Evolutionary conservation across 2,113 vertebrate genomes (phyloP).

Genomic region (Canis aureus): DNA sequence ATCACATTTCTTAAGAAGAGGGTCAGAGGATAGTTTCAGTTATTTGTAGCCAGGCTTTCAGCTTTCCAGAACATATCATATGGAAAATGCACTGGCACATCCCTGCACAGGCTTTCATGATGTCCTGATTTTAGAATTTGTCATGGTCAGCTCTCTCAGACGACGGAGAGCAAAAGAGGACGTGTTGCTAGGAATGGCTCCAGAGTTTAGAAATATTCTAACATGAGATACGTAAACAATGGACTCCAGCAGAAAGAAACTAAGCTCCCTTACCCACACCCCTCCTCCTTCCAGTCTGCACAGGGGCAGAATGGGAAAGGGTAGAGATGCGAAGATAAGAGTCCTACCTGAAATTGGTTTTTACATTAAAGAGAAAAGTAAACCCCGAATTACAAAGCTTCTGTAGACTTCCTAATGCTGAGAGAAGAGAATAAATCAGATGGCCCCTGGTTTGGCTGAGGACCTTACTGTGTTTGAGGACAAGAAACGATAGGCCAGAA

Average conservation of each 20-base stretch:
- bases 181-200: background rate
- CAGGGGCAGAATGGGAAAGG: background rate
- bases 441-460: background rate
- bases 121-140: background rate
- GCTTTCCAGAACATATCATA: background rate
- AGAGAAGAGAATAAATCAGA: background rate
- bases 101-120: background rate
- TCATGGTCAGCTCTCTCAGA: background rate
- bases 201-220: background rate
- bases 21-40: background rate
- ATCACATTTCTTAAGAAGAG: constrained; percentile 26
- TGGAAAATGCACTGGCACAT: background rate
- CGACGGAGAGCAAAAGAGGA: background rate
- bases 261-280: background rate
- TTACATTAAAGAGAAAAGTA: background rate
- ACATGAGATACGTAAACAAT: background rate
- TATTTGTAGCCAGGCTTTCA: background rate
- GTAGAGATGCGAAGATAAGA: background rate
- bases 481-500: background rate
- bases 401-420: background rate
- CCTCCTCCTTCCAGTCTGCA: background rate
- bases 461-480: background rate
- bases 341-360: background rate
- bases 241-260: background rate
- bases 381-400: background rate